Evolutionary conservation across 2,113 vertebrate genomes (phyloP), one percentile per base, ranked within the genome.

Genomic region (Alexandromys fortis): DNA sequence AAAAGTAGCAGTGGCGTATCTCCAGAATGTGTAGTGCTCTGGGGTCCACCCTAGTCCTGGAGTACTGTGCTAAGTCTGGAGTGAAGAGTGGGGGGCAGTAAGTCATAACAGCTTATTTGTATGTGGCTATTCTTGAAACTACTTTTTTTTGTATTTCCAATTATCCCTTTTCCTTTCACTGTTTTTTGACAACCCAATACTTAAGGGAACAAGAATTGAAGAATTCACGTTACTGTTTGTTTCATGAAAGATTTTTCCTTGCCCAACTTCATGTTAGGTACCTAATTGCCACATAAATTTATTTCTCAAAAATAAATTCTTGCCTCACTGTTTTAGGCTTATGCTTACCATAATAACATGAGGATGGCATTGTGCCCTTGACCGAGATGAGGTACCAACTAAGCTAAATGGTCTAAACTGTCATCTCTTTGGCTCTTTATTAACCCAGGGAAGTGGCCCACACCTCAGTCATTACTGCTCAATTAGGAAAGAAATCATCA

Each of bases 401-500:
- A 63, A 94, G 89, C 17, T 92, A 93, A 96, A 90, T 94, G 86
- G 73, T 68, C 63, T 89, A 38, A 90, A 86, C 61, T 89, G 82
- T 97, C 89, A 94, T 61, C 55, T 95, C 38, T 35, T 22, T 0
- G 19, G 75, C 86, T 95, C 86, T 95, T 96, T 89, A 94, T 96
- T 92, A 96, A 95, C 94, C 86, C 0, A 5, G 35, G 73, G 81
- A 97, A 95, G 89, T 83, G 61, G 47, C 92, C 77, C 1, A 0
- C 19, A 94, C 91, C 95, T 96, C 70, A 77, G 93, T 87, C 96
- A 94, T 98, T 95, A 96, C 76, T 91, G 83, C 78, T 94, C 95
- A 95, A 85, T 97, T 94, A 97, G 78, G 94, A 96, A 96, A 97
- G 95, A 96, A 93, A 95, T 90, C 65, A 91, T 82, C 55, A 86